A percentile compares a stretch with the other conserved stretches of the same genome.
phyloP scores from a whole-genome alignment of 2,888 invertebrate genomes.

The Anodontia alba region DNA sequence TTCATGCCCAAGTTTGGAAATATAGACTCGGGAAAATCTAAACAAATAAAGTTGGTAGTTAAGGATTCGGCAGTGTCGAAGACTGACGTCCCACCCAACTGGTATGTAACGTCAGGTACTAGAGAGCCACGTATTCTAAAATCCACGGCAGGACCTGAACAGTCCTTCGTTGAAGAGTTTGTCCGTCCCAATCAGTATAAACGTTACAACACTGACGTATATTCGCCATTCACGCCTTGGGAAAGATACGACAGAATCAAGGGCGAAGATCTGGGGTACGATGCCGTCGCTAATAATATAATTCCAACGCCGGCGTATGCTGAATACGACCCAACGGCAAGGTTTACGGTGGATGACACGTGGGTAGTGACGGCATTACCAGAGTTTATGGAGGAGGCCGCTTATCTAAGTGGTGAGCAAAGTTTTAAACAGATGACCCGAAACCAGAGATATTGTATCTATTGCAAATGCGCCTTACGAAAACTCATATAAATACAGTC shows the following conservation, averaged over 20 bases:
- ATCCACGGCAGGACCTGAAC: slow-evolving; percentile 60
- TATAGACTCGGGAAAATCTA: slow-evolving; percentile 58
- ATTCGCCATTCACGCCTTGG: slow-evolving; percentile 72
- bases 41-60: slow-evolving; percentile 62
- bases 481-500: too few species aligned
- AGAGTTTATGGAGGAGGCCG: slow-evolving; percentile 60
- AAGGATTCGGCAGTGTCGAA: slow-evolving; percentile 75
- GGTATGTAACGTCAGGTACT: slow-evolving; percentile 67
- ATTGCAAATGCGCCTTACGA: background rate
- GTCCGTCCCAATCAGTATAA: slow-evolving; percentile 71
- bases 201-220: slow-evolving; percentile 63
- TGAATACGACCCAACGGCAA: slow-evolving; percentile 24
- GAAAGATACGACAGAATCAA: slow-evolving; percentile 65
- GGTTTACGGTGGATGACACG: slow-evolving; percentile 45
- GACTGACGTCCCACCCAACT: slow-evolving; percentile 74
- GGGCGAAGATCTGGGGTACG: slow-evolving; percentile 42
- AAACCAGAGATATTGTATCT: too few species aligned
- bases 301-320: slow-evolving; percentile 66
- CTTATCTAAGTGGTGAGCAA: slow-evolving; percentile 61
- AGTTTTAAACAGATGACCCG: too few species aligned
- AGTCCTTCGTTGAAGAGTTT: slow-evolving; percentile 71
- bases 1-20: slow-evolving; percentile 65
- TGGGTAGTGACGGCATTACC: slow-evolving; percentile 64
- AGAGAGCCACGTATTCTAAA: slow-evolving; percentile 58
- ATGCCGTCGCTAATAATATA: slow-evolving; percentile 38